Evolutionary conservation across 2,888 invertebrate genomes (phyloP).

Genomic region (Tethea ocularis): DNA sequence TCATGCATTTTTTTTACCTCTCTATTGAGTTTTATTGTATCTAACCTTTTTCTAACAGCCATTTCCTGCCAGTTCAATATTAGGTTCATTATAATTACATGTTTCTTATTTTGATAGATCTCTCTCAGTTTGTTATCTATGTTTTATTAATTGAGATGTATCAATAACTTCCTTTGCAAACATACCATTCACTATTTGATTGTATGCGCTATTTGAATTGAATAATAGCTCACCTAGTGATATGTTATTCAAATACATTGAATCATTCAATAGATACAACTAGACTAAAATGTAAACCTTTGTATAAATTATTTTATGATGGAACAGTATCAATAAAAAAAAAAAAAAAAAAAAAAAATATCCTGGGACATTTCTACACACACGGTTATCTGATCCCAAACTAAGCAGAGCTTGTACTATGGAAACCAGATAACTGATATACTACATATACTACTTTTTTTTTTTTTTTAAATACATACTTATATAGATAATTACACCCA

Average conservation of each 20-base stretch:
- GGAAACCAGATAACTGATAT: too few relatives aligned
- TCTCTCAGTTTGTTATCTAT: background rate
- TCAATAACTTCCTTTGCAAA: background rate
- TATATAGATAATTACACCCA: too few relatives aligned
- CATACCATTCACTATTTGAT: constrained; percentile 2
- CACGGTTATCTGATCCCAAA: too few relatives aligned
- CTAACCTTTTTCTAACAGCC: too few relatives aligned
- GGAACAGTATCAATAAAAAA: background rate
- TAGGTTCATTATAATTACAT: background rate
- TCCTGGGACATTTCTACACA: too few relatives aligned
- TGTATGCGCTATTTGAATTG: background rate
- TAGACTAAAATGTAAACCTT: background rate
- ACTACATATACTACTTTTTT: too few relatives aligned
- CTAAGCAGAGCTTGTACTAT: too few relatives aligned
- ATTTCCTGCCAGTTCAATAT: background rate
- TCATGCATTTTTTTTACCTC: too few relatives aligned
- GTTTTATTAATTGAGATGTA: background rate
- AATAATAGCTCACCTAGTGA: background rate
- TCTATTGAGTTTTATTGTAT: too few relatives aligned
- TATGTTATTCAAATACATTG: background rate
- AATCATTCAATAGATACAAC: constrained; percentile 2
- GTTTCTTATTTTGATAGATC: background rate
- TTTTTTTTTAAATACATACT: too few relatives aligned
- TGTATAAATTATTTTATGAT: constrained; percentile 4
- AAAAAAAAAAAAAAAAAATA: too few relatives aligned